phyloP scores from a whole-genome alignment of 2,888 invertebrate genomes.

The Parnassius mnemosyne region DNA sequence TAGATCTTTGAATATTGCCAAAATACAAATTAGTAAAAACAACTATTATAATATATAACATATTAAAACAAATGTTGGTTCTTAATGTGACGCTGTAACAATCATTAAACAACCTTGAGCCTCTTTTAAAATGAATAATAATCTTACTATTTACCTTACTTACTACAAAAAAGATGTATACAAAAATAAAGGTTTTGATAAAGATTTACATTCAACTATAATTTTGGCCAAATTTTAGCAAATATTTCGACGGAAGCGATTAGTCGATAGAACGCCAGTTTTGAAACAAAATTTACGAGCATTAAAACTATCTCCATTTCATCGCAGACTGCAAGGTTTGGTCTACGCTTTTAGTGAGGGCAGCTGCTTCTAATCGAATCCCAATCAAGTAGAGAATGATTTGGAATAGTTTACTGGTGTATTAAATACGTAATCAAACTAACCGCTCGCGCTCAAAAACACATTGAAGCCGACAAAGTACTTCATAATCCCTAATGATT shows the following conservation, averaged over 20 bases:
- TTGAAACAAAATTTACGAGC: slow-evolving; percentile 73
- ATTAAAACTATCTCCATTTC: slow-evolving; percentile 77
- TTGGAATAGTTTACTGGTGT: slow-evolving; percentile 68
- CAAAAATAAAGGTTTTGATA: not conserved
- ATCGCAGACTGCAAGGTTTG: slow-evolving; percentile 62
- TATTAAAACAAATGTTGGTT: no score
- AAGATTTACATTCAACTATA: slow-evolving; percentile 19
- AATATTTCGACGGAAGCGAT: slow-evolving; percentile 63
- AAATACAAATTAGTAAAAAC: no score
- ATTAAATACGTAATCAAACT: slow-evolving; percentile 66
- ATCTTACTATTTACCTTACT: no score
- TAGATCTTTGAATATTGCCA: no score
- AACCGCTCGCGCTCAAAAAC: slow-evolving; percentile 49
- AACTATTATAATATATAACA: no score
- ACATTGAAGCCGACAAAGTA: slow-evolving; percentile 50
- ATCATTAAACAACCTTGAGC: no score
- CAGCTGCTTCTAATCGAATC: slow-evolving; percentile 75
- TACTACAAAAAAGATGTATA: not conserved
- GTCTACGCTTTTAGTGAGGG: slow-evolving; percentile 49
- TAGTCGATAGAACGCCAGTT: slow-evolving; percentile 64
- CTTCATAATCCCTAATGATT: slow-evolving; percentile 27
- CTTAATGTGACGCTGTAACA: no score
- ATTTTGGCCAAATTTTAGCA: slow-evolving; percentile 60
- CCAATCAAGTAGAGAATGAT: slow-evolving; percentile 69
- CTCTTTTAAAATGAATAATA: no score